Base-by-base conservation (phyloP, 2,113 vertebrate genomes). In the Nansenia antarctica region DNA sequence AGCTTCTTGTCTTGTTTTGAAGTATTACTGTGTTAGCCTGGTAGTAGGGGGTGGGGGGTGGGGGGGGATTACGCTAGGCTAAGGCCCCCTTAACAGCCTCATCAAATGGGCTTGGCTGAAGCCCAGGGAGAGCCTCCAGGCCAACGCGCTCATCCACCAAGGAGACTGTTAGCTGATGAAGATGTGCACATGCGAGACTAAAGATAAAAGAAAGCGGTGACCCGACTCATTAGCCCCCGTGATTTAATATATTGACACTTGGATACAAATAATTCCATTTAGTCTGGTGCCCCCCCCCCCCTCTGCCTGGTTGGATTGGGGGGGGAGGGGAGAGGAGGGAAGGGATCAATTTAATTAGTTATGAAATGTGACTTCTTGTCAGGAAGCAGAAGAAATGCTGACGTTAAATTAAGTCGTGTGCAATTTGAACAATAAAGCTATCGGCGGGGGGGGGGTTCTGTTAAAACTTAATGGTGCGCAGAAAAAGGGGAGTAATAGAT, bases 221-320 rank as follows among this genome's bases (percentile, higher is more conserved):
- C 96, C 96, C 87, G 82, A 94, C 95, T 98, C 96, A 97, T 98
- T 98, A 98, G 94, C 95, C 88, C 92, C 93, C 92, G 94, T 96
- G 95, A 97, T 98, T 99, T 99, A 97, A 96, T 97, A 96, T 99
- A 98, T 98, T 96, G 96, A 98, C 95, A 97, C 95, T 96, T 90
- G 90, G 94, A 92, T 94, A 93, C 93, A 94, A 98, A 98, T 97
- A 96, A 99, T 96, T 96, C 94, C 91, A 92, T 96, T 96, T 96
- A 98, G 95, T 94, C n/a, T n/a, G n/a, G n/a, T n/a, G n/a, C n/a
- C n/a, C n/a, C n/a, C n/a, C n/a, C n/a, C n/a, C n/a, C n/a, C n/a
- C n/a, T n/a, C n/a, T n/a, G n/a, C n/a, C n/a, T n/a, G n/a, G n/a
- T n/a, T n/a, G n/a, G n/a, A n/a, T n/a, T n/a, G 93, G 94, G 93